phyloP scores from a whole-genome alignment of 2,797 vertebrate species.

The Trachurus trachurus region DNA sequence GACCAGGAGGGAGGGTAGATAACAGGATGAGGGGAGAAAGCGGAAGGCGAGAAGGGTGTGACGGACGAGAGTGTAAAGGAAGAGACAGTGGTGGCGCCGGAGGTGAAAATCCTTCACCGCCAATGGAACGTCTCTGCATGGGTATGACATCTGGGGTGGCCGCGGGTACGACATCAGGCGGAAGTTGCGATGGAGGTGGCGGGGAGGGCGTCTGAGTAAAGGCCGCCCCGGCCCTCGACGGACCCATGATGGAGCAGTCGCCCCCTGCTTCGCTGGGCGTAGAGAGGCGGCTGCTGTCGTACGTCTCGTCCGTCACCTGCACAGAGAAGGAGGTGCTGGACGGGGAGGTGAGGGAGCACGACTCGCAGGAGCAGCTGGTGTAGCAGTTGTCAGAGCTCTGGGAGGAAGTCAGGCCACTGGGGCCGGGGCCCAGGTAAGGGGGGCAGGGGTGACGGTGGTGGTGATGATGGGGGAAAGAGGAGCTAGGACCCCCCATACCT shows the following conservation, averaged over 20 bases:
- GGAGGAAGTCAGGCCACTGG: slow-evolving; percentile 81
- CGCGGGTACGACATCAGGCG: slow-evolving; percentile 66
- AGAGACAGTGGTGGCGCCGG: slow-evolving; percentile 59
- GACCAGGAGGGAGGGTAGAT: slow-evolving; percentile 64
- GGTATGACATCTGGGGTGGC: slow-evolving; percentile 65
- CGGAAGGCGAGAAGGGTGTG: slow-evolving; percentile 52
- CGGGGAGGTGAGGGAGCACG: slow-evolving; percentile 89
- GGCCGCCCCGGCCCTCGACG: slow-evolving; percentile 16
- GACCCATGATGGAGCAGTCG: slow-evolving; percentile 46
- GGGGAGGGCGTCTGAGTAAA: slow-evolving; percentile 33
- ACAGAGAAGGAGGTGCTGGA: slow-evolving; percentile 88
- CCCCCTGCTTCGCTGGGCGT: slow-evolving; percentile 79
- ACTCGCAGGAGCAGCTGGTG: slow-evolving; percentile 91
- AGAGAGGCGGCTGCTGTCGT: slow-evolving; percentile 84
- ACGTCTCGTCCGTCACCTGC: slow-evolving; percentile 86
- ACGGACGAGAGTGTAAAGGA: slow-evolving; percentile 59
- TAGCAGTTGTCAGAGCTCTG: slow-evolving; percentile 88
- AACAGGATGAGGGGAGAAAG: slow-evolving; percentile 75
- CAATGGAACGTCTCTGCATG: slow-evolving; percentile 51
- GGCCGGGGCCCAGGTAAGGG: slow-evolving; percentile 75
- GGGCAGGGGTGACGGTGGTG: slow-evolving; percentile 75
- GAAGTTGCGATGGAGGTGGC: slow-evolving; percentile 37
- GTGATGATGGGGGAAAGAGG: slow-evolving; percentile 71
- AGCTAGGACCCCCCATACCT: slow-evolving; percentile 69
- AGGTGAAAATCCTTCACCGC: slow-evolving; percentile 39